Conservation (phyloP, 2,113 vertebrate genomes). For the Raja brachyura region DNA sequence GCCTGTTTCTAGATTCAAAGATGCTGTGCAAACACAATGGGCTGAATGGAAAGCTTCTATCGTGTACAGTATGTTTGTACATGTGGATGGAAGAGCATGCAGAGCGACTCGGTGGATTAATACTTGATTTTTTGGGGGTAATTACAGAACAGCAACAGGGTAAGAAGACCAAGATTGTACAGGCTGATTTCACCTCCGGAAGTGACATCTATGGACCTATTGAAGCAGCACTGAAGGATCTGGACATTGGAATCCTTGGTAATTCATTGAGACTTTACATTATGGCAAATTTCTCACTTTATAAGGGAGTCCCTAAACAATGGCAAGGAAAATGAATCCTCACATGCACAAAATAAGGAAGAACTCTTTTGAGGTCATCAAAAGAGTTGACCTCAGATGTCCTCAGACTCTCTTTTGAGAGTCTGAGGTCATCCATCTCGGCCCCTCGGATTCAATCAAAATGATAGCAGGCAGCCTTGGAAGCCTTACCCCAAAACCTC, state of each 20-base stretch:
- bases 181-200: constrained; percentile 60
- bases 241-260: constrained; percentile 70
- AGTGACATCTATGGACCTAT: constrained; percentile 55
- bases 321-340: background rate
- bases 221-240: constrained; percentile 49
- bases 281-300: background rate
- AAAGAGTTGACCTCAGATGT: no score
- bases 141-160: constrained; percentile 51
- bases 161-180: constrained; percentile 53
- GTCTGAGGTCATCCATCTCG: no score
- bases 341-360: background rate
- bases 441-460: no score
- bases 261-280: background rate
- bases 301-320: background rate
- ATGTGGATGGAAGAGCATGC: background rate
- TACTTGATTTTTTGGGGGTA: background rate
- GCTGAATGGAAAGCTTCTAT: background rate
- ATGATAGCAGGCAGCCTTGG: no score
- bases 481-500: no score
- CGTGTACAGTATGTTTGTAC: background rate
- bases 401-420: no score
- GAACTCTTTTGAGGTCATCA: background rate
- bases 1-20: no score
- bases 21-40: background rate
- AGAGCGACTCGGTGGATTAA: background rate